phyloP scores from a whole-genome alignment of 2,888 invertebrate species.

The Steinernema carpocapsae region DNA sequence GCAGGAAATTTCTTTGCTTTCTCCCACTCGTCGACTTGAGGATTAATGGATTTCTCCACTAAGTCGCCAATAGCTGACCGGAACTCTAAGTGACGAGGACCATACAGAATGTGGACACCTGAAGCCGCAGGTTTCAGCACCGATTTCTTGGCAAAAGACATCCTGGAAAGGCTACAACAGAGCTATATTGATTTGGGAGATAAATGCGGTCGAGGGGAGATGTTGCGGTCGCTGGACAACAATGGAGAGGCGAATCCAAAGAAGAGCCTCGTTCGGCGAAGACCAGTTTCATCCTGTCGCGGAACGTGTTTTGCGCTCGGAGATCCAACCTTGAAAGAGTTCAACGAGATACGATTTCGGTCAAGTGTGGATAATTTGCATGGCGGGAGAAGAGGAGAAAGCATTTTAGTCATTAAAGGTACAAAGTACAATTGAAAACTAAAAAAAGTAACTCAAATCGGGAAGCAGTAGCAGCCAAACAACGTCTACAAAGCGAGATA shows the following conservation, averaged over 20 bases:
- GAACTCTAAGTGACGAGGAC: conserved; percentile 11
- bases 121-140: neutral
- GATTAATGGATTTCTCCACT: conserved; percentile 72
- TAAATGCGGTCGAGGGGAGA: too few species aligned
- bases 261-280: too few species aligned
- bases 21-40: conserved; percentile 74
- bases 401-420: too few species aligned
- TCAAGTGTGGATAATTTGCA: neutral
- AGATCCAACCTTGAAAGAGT: neutral
- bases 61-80: conserved; percentile 40
- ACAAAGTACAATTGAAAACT: too few species aligned
- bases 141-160: conserved; percentile 19
- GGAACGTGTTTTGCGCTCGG: neutral
- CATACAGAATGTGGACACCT: conserved; percentile 8
- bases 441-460: too few species aligned
- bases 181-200: too few species aligned
- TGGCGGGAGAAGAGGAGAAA: neutral
- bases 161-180: neutral
- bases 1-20: conserved; percentile 72
- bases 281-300: too few species aligned
- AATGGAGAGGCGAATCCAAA: too few species aligned
- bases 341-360: conserved; percentile 13
- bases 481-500: too few species aligned
- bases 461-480: too few species aligned
- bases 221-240: too few species aligned